Evolutionary conservation across 2,113 vertebrate species (phyloP).

Genomic region (Campylomormyrus numenius): DNA sequence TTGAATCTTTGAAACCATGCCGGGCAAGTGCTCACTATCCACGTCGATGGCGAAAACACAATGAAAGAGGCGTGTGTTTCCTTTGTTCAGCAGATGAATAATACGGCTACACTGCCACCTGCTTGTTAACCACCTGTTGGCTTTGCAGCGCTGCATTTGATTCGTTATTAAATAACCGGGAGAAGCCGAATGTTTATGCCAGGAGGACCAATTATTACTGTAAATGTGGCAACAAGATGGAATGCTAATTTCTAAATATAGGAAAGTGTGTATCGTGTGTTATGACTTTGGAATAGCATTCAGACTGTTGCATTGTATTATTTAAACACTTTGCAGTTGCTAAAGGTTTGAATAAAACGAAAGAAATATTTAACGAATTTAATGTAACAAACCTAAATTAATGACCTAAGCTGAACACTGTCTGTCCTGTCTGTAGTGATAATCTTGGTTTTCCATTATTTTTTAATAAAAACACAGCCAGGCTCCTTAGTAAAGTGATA

Average conservation of each 20-base stretch:
- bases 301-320: background rate
- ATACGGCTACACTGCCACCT: background rate
- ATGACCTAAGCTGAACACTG: background rate
- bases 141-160: background rate
- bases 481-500: background rate
- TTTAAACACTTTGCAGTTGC: background rate
- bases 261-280: background rate
- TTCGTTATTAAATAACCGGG: background rate
- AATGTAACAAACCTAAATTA: background rate
- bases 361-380: background rate
- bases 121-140: slow-evolving; percentile 9
- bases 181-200: background rate
- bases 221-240: background rate
- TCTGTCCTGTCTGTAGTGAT: background rate
- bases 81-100: background rate
- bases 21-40: background rate
- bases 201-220: background rate
- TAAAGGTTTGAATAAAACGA: background rate
- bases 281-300: background rate
- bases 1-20: background rate
- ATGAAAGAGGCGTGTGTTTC: background rate
- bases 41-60: background rate
- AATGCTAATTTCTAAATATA: background rate
- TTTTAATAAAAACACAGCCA: background rate
- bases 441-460: background rate